phyloP scores from a whole-genome alignment of 1,140 invertebrate genomes.

The Pachyrhynchus sulphureomaculatus region DNA sequence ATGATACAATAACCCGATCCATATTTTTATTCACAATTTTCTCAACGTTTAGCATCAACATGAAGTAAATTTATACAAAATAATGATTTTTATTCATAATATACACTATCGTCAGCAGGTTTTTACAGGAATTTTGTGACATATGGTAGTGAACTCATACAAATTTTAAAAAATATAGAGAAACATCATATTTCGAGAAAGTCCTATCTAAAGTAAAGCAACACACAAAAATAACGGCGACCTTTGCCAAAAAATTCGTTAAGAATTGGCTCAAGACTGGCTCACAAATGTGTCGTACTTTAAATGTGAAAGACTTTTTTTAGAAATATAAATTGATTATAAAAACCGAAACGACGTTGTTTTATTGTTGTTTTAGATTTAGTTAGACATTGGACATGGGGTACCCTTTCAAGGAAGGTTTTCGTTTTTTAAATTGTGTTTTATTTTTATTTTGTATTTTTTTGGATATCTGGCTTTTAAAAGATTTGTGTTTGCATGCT shows the following conservation, averaged over 20 bases:
- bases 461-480: background rate
- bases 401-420: conserved; percentile 39
- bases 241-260: conserved; percentile 24
- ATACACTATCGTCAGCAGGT: too few species aligned
- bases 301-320: conserved; percentile 49
- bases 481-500: conserved; percentile 10
- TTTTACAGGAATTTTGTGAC: background rate
- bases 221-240: conserved; percentile 14
- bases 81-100: too few species aligned
- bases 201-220: conserved; percentile 10
- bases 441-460: conserved; percentile 8
- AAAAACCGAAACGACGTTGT: conserved; percentile 40
- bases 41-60: too few species aligned
- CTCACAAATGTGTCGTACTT: conserved; percentile 49
- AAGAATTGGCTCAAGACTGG: conserved; percentile 42
- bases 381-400: conserved; percentile 16
- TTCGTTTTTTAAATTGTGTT: conserved; percentile 9
- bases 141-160: background rate
- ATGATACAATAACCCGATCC: too few species aligned
- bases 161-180: background rate
- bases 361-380: conserved; percentile 35
- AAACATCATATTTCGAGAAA: conserved; percentile 4
- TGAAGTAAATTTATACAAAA: too few species aligned
- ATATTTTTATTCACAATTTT: too few species aligned
- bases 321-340: conserved; percentile 50